Percentiles rank a stretch among this genome's conserved stretches.
Conservation (phyloP, 2,113 vertebrate species). For the Trematocara stigmaticum region DNA sequence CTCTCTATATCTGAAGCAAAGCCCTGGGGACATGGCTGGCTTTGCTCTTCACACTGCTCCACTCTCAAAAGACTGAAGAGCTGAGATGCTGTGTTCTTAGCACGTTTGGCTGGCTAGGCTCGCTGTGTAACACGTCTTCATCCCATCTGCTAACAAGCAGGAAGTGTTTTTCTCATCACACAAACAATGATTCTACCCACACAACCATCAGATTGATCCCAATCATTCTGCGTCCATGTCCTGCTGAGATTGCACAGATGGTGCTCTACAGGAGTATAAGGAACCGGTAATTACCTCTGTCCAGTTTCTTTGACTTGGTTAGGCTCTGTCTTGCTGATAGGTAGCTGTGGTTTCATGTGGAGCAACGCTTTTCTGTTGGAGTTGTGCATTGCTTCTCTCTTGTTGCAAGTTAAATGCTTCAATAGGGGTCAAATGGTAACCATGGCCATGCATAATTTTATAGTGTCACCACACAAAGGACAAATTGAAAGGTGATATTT, state of each 20-base stretch:
- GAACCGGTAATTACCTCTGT: slow-evolving; percentile 9
- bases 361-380: background rate
- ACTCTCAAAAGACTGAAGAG: slow-evolving; percentile 35
- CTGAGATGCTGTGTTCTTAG: slow-evolving; percentile 37
- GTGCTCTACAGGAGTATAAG: background rate
- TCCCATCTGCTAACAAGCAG: slow-evolving; percentile 67
- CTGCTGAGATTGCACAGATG: slow-evolving; percentile 23
- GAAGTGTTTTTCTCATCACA: slow-evolving; percentile 52
- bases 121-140: slow-evolving; percentile 42
- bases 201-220: slow-evolving; percentile 41
- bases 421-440: slow-evolving; percentile 11
- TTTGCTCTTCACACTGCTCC: background rate
- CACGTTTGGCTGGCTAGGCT: slow-evolving; percentile 41
- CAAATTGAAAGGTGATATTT: background rate
- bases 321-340: slow-evolving; percentile 1
- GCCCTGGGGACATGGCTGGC: background rate
- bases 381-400: background rate
- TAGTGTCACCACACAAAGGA: background rate
- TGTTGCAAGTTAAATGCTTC: slow-evolving; percentile 2
- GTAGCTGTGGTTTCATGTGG: slow-evolving; percentile 24
- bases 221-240: slow-evolving; percentile 57
- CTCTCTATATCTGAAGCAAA: slow-evolving; percentile 87
- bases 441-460: slow-evolving; percentile 14
- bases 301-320: slow-evolving; percentile 5
- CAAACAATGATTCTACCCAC: slow-evolving; percentile 27